Evolutionary conservation across 2,113 vertebrate species (phyloP).

Genomic region (Scomber japonicus): DNA sequence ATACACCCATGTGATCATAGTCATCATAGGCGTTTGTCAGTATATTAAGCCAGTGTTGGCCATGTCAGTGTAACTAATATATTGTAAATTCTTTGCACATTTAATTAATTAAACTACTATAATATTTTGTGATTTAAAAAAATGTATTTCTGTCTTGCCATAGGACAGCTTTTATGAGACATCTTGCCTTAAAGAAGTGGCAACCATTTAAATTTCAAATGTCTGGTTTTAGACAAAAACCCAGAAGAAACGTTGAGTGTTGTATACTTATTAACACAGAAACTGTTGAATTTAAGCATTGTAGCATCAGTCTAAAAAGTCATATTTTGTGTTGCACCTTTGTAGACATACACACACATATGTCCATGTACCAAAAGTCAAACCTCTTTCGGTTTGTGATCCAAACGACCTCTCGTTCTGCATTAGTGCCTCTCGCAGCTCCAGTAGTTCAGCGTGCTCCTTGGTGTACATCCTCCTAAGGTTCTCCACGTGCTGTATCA

Average conservation of each 20-base stretch:
- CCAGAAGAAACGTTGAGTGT: background rate
- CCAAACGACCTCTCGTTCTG: slow-evolving; percentile 90
- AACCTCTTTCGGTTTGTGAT: slow-evolving; percentile 81
- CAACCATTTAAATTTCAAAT: too few relatives aligned
- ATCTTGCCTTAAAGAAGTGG: too few relatives aligned
- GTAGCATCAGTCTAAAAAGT: background rate
- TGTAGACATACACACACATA: background rate
- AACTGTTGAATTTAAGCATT: background rate
- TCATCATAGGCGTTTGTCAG: too few relatives aligned
- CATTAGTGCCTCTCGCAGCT: slow-evolving; percentile 90
- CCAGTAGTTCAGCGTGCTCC: slow-evolving; percentile 93
- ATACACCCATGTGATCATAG: too few relatives aligned
- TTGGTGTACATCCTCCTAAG: slow-evolving; percentile 94
- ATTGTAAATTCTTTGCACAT: too few relatives aligned
- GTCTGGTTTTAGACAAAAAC: too few relatives aligned
- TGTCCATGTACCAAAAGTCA: too few relatives aligned
- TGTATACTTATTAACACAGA: background rate
- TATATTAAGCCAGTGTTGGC: too few relatives aligned
- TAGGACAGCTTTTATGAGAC: background rate
- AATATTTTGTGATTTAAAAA: too few relatives aligned
- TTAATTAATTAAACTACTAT: too few relatives aligned
- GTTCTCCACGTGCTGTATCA: slow-evolving; percentile 98
- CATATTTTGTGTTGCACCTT: too few relatives aligned
- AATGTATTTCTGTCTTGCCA: background rate
- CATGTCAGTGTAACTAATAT: too few relatives aligned